A percentile compares a stretch with the other conserved stretches of the same genome.
Evolutionary conservation across 1,140 invertebrate species (phyloP).

Genomic region (Meloidogyne hapla): DNA sequence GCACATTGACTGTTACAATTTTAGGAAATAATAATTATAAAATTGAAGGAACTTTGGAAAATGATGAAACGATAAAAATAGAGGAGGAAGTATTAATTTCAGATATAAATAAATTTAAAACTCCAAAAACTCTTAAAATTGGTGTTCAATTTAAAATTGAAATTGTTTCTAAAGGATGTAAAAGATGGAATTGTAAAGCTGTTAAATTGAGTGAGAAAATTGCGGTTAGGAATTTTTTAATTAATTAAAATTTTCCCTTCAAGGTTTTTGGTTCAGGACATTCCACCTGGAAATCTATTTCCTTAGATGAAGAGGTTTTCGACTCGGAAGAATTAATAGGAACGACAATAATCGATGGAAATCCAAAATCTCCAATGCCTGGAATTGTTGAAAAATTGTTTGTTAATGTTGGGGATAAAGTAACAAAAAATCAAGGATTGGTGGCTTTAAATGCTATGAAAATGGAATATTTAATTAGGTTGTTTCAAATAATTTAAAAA

Average conservation of each 20-base stretch:
- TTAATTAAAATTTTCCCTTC: constrained; percentile 26
- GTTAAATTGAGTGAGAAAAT: constrained; percentile 22
- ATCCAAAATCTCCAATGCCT: constrained; percentile 81
- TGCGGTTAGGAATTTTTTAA: constrained; percentile 22
- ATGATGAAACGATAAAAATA: not conserved
- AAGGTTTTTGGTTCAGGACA: constrained; percentile 42
- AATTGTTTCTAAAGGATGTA: constrained; percentile 11
- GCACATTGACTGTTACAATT: constrained; percentile 8
- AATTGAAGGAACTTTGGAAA: not conserved
- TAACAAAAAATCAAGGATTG: constrained; percentile 79
- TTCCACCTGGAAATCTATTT: constrained; percentile 24
- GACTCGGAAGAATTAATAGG: constrained; percentile 51
- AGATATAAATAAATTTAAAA: not conserved
- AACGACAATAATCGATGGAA: constrained; percentile 67
- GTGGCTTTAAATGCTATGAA: constrained; percentile 96
- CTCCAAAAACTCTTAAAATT: not conserved
- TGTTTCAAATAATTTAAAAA: constrained; percentile 1
- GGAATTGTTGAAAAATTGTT: constrained; percentile 88
- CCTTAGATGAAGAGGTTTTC: constrained; percentile 9
- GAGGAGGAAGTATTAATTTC: not conserved
- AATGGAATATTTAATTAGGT: constrained; percentile 77
- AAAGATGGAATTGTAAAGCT: constrained; percentile 27
- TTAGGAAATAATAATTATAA: not conserved
- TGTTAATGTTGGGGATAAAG: constrained; percentile 76
- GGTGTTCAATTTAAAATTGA: constrained; percentile 22